These are phyloP conservation scores for Phoebastria nigripes DNA, from an alignment of 2,797 vertebrate species.

Conservation along the genomic window DNA sequence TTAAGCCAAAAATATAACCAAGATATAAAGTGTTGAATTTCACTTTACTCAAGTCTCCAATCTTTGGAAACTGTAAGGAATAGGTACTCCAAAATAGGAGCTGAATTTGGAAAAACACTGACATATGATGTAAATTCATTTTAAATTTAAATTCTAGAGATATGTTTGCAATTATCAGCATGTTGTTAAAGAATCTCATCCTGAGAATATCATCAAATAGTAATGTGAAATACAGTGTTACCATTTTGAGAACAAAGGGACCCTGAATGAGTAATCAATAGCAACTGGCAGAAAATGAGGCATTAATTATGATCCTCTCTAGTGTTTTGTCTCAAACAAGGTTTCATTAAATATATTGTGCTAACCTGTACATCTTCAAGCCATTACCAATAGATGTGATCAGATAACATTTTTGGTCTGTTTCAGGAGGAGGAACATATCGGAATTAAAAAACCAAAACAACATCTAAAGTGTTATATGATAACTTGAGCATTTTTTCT, in stretches of 20 bases:
- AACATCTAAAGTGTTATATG: constrained; percentile 36
- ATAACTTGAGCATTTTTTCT: constrained; percentile 39
- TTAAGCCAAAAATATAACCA: not conserved
- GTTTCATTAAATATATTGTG: constrained; percentile 84
- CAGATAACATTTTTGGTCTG: constrained; percentile 55
- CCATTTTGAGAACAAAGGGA: constrained; percentile 79
- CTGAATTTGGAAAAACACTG: constrained; percentile 62
- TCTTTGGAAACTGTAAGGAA: constrained; percentile 48
- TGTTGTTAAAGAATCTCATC: constrained; percentile 77
- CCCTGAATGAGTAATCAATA: constrained; percentile 84
- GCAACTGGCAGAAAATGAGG: constrained; percentile 80
- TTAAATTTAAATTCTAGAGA: constrained; percentile 74
- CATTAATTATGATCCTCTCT: constrained; percentile 79
- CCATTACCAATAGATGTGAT: constrained; percentile 70
- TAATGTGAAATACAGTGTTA: constrained; percentile 76
- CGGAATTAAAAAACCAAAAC: constrained; percentile 48
- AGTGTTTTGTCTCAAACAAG: constrained; percentile 79
- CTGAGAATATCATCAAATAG: constrained; percentile 81
- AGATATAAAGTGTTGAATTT: not conserved
- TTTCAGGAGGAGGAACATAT: not conserved
- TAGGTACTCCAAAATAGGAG: constrained; percentile 45
- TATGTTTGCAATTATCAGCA: constrained; percentile 76
- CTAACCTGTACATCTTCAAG: constrained; percentile 76
- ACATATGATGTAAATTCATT: constrained; percentile 73
- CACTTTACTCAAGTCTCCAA: constrained; percentile 16